Base-by-base conservation (phyloP, 2,113 vertebrate genomes). In the human region DNA sequence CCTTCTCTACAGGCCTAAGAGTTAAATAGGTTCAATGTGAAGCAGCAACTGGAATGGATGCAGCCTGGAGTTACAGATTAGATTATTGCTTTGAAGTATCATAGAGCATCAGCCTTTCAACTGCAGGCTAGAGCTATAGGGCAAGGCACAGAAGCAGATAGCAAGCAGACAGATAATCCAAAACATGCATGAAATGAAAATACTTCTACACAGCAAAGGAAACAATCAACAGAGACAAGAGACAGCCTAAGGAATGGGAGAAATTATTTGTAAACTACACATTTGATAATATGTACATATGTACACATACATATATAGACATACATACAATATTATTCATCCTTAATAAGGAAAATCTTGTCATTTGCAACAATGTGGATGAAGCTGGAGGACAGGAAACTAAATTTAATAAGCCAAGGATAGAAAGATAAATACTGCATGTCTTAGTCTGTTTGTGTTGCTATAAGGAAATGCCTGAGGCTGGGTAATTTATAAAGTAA, bases 71-170 rank as follows among this genome's bases (percentile, higher is more conserved):
- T 52, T 85, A 35, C 7, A 73, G 55, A 75, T 73, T 75, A 18
- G 38, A 89, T 48, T 32, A 66, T 32, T 72, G 43, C 83, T 72
- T 79, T 84, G 35, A 89, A 40, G 59, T n/a, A 25, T n/a, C 16
- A 40, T 48, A 79, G 45, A 13, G 30, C 40, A 84, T 11, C 9
- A 9, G 9, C 12, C 16, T 57, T 79, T 32, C 6, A 8, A 30
- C 1, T 25, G 38, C 22, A 40, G 40, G 8, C 27, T 32, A 35
- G n/a, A 17, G 12, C 8, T 3, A 43, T 0, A 12, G 4, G 45
- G 45, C 48, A 72, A 61, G 57, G 66, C 35, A 30, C 8, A 59
- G 80, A 86, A 30, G 16, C 55, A 81, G 35, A 82, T 0, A 73
- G 23, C 18, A 68, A 73, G 81, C 86, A 76, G 59, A 83, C 3